Percentiles rank a stretch among this genome's conserved stretches.
Evolutionary conservation across 2,797 vertebrate genomes (phyloP).

Genomic region (Phyllotis vaccarum): DNA sequence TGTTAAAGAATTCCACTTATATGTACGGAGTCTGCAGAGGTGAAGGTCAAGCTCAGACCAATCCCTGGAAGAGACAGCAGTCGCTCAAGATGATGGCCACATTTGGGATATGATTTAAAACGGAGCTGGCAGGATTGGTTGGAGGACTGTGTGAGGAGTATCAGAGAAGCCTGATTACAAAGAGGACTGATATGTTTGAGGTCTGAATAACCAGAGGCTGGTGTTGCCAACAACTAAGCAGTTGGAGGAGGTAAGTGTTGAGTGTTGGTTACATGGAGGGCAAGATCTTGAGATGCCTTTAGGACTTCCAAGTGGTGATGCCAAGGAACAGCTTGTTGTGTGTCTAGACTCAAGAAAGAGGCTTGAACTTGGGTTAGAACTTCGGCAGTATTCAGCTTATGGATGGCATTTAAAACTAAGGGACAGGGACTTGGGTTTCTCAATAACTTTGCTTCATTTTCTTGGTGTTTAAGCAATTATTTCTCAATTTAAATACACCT

Average conservation of each 20-base stretch:
- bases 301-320: background rate
- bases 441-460: background rate
- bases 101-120: background rate
- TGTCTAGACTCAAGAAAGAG: background rate
- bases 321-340: background rate
- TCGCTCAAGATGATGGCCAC: background rate
- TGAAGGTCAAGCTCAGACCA: background rate
- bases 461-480: slow-evolving; percentile 35
- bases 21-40: background rate
- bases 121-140: background rate
- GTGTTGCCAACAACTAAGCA: background rate
- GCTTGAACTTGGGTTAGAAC: background rate
- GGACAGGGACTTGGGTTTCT: background rate
- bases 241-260: background rate
- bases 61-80: background rate
- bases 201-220: background rate
- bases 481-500: slow-evolving; percentile 21
- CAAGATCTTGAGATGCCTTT: background rate
- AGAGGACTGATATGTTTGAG: background rate
- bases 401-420: background rate
- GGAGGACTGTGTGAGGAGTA: background rate
- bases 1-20: background rate
- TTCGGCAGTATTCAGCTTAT: background rate
- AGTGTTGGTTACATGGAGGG: background rate
- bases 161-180: background rate